These are phyloP conservation scores for Dipodomys merriami DNA, from an alignment of 2,113 vertebrate species.

Conservation along the genomic window DNA sequence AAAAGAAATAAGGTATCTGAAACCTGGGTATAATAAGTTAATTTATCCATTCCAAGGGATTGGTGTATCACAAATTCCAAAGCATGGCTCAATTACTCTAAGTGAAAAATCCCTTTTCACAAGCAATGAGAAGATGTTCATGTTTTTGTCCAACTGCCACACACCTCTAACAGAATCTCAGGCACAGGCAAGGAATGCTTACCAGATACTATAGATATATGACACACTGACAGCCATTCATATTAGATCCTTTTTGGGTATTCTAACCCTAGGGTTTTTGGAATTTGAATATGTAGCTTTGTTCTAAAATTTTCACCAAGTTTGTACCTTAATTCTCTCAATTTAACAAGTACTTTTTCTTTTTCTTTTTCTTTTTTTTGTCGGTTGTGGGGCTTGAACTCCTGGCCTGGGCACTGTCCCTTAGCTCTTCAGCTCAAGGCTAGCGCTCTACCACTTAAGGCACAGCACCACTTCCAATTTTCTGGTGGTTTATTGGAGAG, in stretches of 20 bases:
- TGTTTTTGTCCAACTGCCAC: background rate
- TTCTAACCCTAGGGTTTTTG: background rate
- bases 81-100: background rate
- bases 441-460: too few relatives aligned
- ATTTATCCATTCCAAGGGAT: background rate
- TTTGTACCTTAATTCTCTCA: constrained; percentile 49
- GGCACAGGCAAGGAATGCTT: background rate
- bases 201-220: background rate
- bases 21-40: background rate
- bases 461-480: too few relatives aligned
- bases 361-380: background rate
- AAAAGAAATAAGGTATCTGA: constrained; percentile 19
- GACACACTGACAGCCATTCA: background rate
- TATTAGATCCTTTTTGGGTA: background rate
- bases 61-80: background rate
- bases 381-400: too few relatives aligned
- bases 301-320: constrained; percentile 31
- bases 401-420: too few relatives aligned
- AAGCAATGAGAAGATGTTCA: too few relatives aligned
- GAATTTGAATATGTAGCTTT: constrained; percentile 22
- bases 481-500: too few relatives aligned
- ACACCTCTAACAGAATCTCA: constrained; percentile 12
- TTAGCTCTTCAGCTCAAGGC: too few relatives aligned
- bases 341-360: constrained; percentile 5
- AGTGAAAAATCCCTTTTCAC: background rate